A percentile compares a stretch with the other conserved stretches of the same genome.
These are phyloP conservation scores for Phyllotis vaccarum DNA, from an alignment of 2,797 vertebrate genomes.

Conservation along the genomic window DNA sequence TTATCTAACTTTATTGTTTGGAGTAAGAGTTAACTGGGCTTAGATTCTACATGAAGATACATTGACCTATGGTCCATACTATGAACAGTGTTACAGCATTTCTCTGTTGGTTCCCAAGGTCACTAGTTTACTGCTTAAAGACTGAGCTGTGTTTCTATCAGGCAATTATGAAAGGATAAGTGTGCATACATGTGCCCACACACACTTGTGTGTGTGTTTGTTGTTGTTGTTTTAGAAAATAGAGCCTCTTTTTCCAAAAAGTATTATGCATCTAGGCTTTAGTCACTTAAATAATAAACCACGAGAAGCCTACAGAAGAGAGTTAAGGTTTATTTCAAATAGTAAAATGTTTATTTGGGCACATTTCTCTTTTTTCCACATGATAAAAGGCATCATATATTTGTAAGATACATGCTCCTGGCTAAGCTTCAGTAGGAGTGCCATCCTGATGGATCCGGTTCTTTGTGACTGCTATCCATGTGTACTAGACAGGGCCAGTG, in stretches of 20 bases:
- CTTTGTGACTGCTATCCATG: background rate
- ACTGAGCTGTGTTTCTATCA: background rate
- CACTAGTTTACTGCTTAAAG: background rate
- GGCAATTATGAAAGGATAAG: background rate
- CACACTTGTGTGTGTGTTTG: background rate
- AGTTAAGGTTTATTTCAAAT: slow-evolving; percentile 62
- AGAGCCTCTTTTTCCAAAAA: background rate
- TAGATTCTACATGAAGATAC: background rate
- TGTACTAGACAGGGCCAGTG: background rate
- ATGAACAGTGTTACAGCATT: background rate
- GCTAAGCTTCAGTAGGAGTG: background rate
- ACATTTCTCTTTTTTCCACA: slow-evolving; percentile 4
- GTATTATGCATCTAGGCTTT: background rate
- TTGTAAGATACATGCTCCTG: background rate
- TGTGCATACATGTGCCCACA: background rate
- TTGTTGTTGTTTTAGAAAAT: slow-evolving; percentile 36
- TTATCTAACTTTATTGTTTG: background rate
- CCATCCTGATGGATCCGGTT: background rate
- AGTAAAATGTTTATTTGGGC: slow-evolving; percentile 54
- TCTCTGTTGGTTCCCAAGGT: background rate
- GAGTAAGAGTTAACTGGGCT: background rate
- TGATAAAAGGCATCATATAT: background rate
- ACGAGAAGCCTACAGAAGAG: background rate
- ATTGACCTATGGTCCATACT: background rate
- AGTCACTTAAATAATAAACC: background rate